phyloP scores from a whole-genome alignment of 2,113 vertebrate genomes.

The Neogale vison region DNA sequence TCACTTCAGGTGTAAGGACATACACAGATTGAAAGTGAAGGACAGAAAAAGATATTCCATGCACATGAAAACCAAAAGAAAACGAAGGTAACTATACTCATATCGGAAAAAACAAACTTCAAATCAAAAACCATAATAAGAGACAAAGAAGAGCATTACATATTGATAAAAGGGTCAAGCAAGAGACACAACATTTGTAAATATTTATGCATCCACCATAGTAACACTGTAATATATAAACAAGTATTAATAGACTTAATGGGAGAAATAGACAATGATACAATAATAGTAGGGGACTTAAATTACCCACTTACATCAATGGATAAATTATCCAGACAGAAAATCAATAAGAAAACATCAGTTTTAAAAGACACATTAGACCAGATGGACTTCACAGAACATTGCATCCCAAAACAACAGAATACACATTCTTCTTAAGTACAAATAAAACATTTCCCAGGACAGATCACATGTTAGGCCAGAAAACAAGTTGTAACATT shows the following conservation, averaged over 20 bases:
- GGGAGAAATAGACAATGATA: not conserved
- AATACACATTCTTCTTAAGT: not conserved
- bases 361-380: not conserved
- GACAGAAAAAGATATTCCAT: not conserved
- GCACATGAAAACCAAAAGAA: not conserved
- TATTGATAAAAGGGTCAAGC: not conserved
- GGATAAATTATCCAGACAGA: not conserved
- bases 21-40: not conserved
- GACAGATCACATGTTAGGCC: not conserved
- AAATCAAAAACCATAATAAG: not conserved
- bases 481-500: not conserved
- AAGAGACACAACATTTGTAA: not conserved
- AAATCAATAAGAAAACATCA: not conserved
- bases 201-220: not conserved
- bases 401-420: not conserved
- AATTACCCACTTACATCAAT: not conserved
- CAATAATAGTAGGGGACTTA: not conserved
- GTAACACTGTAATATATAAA: not conserved
- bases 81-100: not conserved
- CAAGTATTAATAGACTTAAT: not conserved
- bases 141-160: not conserved
- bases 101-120: not conserved
- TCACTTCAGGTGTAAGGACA: not conserved
- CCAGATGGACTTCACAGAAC: not conserved
- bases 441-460: not conserved